Evolutionary conservation across 2,113 vertebrate genomes (phyloP).

Genomic region (Aegotheles bennettii): DNA sequence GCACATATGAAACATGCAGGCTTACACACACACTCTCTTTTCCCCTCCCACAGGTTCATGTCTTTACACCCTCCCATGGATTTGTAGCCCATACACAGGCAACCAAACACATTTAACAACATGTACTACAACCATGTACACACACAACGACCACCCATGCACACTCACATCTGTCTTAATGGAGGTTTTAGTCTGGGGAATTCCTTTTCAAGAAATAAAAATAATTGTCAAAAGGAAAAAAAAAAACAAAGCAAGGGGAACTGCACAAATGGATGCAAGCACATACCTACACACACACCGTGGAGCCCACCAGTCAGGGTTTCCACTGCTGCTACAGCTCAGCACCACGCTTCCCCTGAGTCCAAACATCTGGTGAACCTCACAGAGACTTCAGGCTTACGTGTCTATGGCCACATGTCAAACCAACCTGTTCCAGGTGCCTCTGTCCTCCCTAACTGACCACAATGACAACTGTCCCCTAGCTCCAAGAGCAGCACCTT

Average conservation of each 20-base stretch:
- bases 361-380: not conserved
- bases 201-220: not conserved
- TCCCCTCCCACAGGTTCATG: not conserved
- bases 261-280: not conserved
- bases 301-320: not conserved
- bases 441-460: not conserved
- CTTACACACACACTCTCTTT: not conserved
- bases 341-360: not conserved
- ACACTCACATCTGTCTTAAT: not conserved
- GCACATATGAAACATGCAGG: fast-evolving
- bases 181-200: not conserved
- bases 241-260: not conserved
- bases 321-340: not conserved
- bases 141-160: not conserved
- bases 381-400: not conserved
- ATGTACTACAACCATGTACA: not conserved
- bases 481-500: not conserved
- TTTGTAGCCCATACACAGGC: not conserved
- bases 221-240: not conserved
- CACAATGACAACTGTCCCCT: not conserved
- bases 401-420: not conserved
- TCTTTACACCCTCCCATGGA: not conserved
- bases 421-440: not conserved
- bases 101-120: not conserved
- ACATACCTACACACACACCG: not conserved